Base-by-base conservation (phyloP, 1,140 invertebrate genomes). In the Micrasema longulum region DNA sequence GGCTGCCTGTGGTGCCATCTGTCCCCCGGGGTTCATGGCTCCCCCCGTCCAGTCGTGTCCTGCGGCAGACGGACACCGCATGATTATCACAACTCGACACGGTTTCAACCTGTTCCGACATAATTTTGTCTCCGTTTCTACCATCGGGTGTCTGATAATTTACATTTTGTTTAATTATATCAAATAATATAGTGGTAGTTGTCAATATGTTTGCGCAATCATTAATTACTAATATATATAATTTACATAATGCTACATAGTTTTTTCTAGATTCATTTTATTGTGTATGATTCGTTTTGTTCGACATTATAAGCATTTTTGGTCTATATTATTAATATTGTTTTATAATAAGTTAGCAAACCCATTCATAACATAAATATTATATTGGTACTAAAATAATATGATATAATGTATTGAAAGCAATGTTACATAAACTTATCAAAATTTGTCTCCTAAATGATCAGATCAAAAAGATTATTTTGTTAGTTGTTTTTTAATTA, bases 61-160 rank as follows among this genome's bases (percentile, higher is more conserved):
- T 76, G 74, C 74, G 74, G 74, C 74, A 76, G 74, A 76, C 55
- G 70, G 74, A 76, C 71, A 76, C 74, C 74, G 71, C 74, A 76
- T 76, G 66, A 76, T 73, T 76, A 76, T 76, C 74, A 76, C 68
- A 73, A 75, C 74, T 72, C 50, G 57, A 68, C 74, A 73, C 71
- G 23, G 65, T 52, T 71, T 75, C 66, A 69, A 71, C 63, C 68
- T 70, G 68, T 41, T 43, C 45, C 38, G 57, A 57, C 26, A 64
- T 53, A 52, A 22, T 48, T 38, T 23, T 48, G 62, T 53, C 50
- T 55, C 55, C 38, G 22, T 57, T 69, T 69, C 38, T 18, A 14
- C 55, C 55, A 9, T 60, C 11, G 4, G 35, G 55, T 20, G 11
- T n/a, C n/a, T n/a, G n/a, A 47, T 31, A 31, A 2, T 31, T 31